Conservation (phyloP, 2,888 invertebrate genomes). For the Criorhina ranunculi region DNA sequence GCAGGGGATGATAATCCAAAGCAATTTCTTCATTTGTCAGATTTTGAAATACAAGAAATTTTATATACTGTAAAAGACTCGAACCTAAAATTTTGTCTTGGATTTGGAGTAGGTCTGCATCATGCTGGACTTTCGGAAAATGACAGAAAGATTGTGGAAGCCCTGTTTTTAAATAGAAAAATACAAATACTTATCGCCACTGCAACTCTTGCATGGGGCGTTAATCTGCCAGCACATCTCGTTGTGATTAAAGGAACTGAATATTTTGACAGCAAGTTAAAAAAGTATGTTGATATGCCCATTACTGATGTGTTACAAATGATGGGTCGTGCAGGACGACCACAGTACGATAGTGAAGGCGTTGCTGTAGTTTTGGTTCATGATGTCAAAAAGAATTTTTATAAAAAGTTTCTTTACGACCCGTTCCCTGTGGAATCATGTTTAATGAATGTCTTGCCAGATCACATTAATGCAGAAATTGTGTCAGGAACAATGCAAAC, state of each 20-base stretch:
- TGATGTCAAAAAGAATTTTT: constrained; percentile 99
- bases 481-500: constrained; percentile 97
- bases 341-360: constrained; percentile 97
- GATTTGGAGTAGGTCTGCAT: constrained; percentile 99
- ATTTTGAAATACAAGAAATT: constrained; percentile 93
- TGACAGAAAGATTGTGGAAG: constrained; percentile 96
- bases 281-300: constrained; percentile 99
- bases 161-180: constrained; percentile 96
- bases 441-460: constrained; percentile 94
- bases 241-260: constrained; percentile 99
- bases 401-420: constrained; percentile 99
- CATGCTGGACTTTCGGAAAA: constrained; percentile 98
- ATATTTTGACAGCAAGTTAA: constrained; percentile 98
- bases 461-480: constrained; percentile 98
- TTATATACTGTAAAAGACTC: constrained; percentile 91
- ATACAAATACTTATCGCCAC: constrained; percentile 99
- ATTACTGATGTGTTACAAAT: constrained; percentile 99
- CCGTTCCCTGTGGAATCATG: constrained; percentile 99
- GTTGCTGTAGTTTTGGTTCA: constrained; percentile 95
- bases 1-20: constrained; percentile 97
- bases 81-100: constrained; percentile 95
- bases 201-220: constrained; percentile 99
- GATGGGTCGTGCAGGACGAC: constrained; percentile 99
- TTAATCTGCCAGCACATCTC: constrained; percentile 98
- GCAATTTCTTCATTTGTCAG: constrained; percentile 96